A percentile compares a stretch with the other conserved stretches of the same genome.
Evolutionary conservation across 2,113 vertebrate species (phyloP).

Genomic region (Ailuropoda melanoleuca): DNA sequence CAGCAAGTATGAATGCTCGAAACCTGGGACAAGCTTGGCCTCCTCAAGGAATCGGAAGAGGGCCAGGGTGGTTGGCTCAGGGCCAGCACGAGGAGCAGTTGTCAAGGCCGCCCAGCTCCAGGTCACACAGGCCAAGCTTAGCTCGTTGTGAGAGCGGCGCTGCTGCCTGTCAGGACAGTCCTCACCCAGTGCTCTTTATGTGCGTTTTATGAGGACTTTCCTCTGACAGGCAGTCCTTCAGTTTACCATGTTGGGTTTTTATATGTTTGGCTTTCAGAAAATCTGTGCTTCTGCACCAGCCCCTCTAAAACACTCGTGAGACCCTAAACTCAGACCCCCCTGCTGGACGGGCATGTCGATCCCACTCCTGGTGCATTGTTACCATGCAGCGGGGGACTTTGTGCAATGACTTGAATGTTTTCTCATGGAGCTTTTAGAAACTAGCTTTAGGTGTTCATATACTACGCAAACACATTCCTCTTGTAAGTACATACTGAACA

Average conservation of each 20-base stretch:
- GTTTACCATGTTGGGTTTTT: background rate
- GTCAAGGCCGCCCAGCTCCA: background rate
- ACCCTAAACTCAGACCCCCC: background rate
- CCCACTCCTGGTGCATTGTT: background rate
- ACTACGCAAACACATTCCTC: background rate
- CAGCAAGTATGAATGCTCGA: background rate
- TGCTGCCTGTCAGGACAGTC: background rate
- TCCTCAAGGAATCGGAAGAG: background rate
- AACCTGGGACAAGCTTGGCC: background rate
- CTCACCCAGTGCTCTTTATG: background rate
- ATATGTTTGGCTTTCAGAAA: background rate
- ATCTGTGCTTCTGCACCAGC: background rate
- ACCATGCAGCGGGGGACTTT: background rate
- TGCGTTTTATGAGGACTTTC: background rate
- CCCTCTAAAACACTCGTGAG: background rate
- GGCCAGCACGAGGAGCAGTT: fast-evolving
- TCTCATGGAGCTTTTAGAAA: background rate
- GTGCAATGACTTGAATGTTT: background rate
- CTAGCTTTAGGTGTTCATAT: background rate
- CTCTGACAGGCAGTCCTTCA: background rate
- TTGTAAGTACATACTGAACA: background rate
- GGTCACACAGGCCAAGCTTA: background rate
- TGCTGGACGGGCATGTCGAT: background rate
- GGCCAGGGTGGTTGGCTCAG: background rate
- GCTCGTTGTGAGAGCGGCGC: background rate